Evolutionary conservation across 2,113 vertebrate species (phyloP).

Genomic region (Platysternon megacephalum): DNA sequence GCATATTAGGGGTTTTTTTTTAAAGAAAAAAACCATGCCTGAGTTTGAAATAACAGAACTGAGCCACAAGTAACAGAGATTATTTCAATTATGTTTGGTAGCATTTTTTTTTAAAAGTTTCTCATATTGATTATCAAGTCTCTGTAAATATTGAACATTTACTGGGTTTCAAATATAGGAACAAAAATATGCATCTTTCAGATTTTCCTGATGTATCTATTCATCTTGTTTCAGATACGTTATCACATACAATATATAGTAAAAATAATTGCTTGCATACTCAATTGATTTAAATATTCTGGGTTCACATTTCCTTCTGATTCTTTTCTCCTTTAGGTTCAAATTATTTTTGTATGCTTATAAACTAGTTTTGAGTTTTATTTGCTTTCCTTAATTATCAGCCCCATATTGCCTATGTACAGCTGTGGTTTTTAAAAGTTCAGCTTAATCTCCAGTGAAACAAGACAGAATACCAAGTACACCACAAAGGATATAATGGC

Average conservation of each 20-base stretch:
- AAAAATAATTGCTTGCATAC: not conserved
- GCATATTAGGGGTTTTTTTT: not conserved
- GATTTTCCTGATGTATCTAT: not conserved
- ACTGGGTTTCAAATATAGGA: not conserved
- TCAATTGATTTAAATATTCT: not conserved
- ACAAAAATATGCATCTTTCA: accelerated
- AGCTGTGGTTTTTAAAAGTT: accelerated
- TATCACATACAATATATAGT: not conserved
- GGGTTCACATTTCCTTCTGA: not conserved
- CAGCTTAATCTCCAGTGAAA: not conserved
- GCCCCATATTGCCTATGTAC: accelerated
- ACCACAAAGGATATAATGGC: not conserved
- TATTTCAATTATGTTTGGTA: not conserved
- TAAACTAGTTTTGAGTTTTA: not conserved
- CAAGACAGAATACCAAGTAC: not conserved
- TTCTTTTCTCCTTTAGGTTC: not conserved
- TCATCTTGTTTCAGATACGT: not conserved
- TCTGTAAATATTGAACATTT: not conserved
- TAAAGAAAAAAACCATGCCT: not conserved
- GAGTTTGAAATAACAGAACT: not conserved
- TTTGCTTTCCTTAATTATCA: not conserved
- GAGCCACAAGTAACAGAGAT: not conserved
- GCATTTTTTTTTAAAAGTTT: not conserved
- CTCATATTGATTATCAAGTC: not conserved
- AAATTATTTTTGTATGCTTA: not conserved